A percentile compares a stretch with the other conserved stretches of the same genome.
Evolutionary conservation across 1,140 invertebrate genomes (phyloP).

Genomic region (Berghia stephanieae): DNA sequence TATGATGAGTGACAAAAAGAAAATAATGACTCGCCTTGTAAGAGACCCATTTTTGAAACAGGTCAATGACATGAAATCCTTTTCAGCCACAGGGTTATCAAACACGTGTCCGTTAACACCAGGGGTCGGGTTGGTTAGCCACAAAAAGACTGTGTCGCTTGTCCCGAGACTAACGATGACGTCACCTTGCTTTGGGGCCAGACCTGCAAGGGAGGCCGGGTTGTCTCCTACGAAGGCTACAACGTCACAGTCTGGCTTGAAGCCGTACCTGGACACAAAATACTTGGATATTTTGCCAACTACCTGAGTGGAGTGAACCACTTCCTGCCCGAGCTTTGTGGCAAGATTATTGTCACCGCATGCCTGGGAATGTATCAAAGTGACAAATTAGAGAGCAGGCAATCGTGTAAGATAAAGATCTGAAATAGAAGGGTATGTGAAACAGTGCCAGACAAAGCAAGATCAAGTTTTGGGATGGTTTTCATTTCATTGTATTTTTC

Average conservation of each 20-base stretch:
- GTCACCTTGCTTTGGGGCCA: constrained; percentile 82
- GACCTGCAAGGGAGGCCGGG: constrained; percentile 76
- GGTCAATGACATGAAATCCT: constrained; percentile 87
- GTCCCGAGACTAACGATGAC: constrained; percentile 91
- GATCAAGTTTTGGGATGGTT: too few relatives aligned
- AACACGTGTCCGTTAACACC: constrained; percentile 83
- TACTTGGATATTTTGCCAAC: constrained; percentile 79
- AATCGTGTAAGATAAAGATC: too few relatives aligned
- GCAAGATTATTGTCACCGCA: not conserved
- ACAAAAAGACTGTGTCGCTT: constrained; percentile 90
- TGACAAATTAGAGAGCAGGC: too few relatives aligned
- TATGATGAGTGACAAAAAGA: too few relatives aligned
- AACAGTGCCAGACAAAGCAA: too few relatives aligned
- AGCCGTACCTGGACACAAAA: constrained; percentile 86
- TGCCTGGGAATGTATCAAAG: not conserved
- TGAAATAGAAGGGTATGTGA: too few relatives aligned
- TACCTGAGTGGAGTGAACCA: constrained; percentile 7
- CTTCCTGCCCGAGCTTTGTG: not conserved
- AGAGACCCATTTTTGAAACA: constrained; percentile 95
- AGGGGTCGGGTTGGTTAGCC: constrained; percentile 75
- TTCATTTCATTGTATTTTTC: too few relatives aligned
- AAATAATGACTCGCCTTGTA: too few relatives aligned
- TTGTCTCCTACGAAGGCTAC: constrained; percentile 95
- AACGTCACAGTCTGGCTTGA: constrained; percentile 80
- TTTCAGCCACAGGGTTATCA: constrained; percentile 81